Evolutionary conservation across 2,113 vertebrate genomes (phyloP).

Genomic region (Oriolus oriolus): DNA sequence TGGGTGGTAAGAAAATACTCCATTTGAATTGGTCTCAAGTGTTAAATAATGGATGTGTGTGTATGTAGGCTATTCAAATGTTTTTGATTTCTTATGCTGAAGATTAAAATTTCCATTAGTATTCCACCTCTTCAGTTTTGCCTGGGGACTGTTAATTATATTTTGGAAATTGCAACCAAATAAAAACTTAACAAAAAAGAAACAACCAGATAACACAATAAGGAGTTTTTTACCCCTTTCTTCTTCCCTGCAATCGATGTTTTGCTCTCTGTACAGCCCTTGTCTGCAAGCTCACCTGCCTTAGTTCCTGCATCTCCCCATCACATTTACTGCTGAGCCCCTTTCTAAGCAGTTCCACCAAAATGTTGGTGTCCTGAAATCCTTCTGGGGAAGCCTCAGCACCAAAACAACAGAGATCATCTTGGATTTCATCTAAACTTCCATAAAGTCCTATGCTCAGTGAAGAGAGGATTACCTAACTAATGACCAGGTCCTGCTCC

Average conservation of each 20-base stretch:
- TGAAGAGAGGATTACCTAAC: not conserved
- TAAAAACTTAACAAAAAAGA: conserved; percentile 23
- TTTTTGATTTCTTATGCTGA: conserved; percentile 46
- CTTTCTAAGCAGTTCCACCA: not conserved
- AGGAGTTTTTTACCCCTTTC: not conserved
- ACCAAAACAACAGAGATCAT: not conserved
- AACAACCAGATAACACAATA: conserved; percentile 1
- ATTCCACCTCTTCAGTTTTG: conserved; percentile 65
- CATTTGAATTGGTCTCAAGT: conserved; percentile 36
- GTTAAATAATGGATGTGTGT: conserved; percentile 50
- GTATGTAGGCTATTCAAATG: conserved; percentile 37
- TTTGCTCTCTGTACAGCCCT: not conserved
- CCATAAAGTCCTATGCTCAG: not conserved
- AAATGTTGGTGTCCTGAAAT: not conserved
- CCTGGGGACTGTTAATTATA: conserved; percentile 59
- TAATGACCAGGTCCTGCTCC: not conserved
- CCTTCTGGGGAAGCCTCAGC: not conserved
- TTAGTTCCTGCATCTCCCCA: not conserved
- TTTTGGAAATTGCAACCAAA: conserved; percentile 48
- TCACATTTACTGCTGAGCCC: not conserved
- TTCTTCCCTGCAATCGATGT: not conserved
- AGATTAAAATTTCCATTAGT: conserved; percentile 63
- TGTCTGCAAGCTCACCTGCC: not conserved
- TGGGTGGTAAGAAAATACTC: conserved; percentile 8
- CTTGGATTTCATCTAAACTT: not conserved